These are phyloP conservation scores for Teleogryllus occipitalis DNA, from an alignment of 1,140 invertebrate genomes.

Conservation along the genomic window DNA sequence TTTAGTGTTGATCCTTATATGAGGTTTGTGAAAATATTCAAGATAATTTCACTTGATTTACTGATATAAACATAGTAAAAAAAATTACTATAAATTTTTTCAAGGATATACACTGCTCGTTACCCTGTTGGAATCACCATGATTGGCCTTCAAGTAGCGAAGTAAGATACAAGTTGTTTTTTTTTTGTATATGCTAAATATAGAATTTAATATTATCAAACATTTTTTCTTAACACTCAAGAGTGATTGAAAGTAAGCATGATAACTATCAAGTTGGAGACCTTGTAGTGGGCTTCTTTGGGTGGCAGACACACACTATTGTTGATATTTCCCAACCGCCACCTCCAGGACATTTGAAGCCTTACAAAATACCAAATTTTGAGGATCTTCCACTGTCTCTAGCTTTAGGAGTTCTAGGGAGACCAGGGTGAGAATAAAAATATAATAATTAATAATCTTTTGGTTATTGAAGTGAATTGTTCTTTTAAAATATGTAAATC, in stretches of 20 bases:
- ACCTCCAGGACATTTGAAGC: conserved; percentile 20
- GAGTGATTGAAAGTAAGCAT: conserved; percentile 37
- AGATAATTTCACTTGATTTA: background rate
- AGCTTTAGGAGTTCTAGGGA: conserved; percentile 35
- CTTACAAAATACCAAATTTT: conserved; percentile 32
- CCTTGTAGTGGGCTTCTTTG: conserved; percentile 41
- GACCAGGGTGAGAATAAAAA: conserved; percentile 34
- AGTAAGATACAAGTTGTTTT: conserved; percentile 27
- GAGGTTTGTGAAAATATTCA: conserved; percentile 24
- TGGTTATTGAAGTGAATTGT: background rate
- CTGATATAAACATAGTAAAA: background rate
- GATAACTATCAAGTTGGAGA: conserved; percentile 38
- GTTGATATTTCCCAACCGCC: conserved; percentile 12
- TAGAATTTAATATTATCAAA: no score
- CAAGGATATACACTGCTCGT: conserved; percentile 14
- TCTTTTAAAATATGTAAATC: no score
- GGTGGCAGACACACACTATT: conserved; percentile 47
- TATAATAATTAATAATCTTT: background rate
- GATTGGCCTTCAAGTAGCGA: conserved; percentile 28
- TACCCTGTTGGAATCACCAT: conserved; percentile 22
- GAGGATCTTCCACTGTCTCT: conserved; percentile 33
- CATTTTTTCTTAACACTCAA: no score
- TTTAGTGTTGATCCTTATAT: conserved; percentile 35
- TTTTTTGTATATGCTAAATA: background rate
- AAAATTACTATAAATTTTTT: background rate